Conservation (phyloP, 2,113 vertebrate genomes). For the Stictonetta naevosa region DNA sequence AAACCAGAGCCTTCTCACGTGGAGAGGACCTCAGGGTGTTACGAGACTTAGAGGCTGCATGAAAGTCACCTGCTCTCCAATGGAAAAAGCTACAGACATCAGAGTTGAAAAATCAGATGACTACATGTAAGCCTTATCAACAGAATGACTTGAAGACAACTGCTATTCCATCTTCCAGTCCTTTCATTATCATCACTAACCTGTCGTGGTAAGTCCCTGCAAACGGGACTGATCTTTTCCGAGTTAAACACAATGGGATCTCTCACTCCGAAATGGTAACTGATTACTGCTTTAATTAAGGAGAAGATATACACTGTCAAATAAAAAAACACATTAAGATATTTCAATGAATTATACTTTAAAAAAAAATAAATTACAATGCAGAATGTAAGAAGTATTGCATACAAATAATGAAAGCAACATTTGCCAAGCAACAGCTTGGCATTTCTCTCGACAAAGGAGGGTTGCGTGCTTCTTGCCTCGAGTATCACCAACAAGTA, state of each 20-base stretch:
- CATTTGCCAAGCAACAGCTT: not conserved
- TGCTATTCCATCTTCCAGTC: not conserved
- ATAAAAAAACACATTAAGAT: not conserved
- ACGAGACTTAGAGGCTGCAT: rapidly evolving
- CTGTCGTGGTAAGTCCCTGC: not conserved
- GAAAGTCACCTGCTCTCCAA: not conserved
- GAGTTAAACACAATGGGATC: not conserved
- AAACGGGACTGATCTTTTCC: not conserved
- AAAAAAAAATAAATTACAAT: not conserved
- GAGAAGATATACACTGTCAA: not conserved
- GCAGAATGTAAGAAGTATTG: not conserved
- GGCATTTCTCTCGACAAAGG: not conserved
- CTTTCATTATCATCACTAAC: not conserved
- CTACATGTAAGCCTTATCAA: not conserved
- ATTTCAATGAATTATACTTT: not conserved
- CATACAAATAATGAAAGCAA: not conserved
- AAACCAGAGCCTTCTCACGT: not conserved
- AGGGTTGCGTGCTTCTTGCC: not conserved
- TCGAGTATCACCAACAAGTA: not conserved
- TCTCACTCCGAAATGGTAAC: not conserved
- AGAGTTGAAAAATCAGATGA: not conserved
- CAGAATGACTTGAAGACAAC: not conserved
- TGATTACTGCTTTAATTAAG: not conserved
- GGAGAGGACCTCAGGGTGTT: not conserved
- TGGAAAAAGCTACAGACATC: not conserved